Conservation (phyloP, 2,888 invertebrate genomes). For the Unio delphinus region DNA sequence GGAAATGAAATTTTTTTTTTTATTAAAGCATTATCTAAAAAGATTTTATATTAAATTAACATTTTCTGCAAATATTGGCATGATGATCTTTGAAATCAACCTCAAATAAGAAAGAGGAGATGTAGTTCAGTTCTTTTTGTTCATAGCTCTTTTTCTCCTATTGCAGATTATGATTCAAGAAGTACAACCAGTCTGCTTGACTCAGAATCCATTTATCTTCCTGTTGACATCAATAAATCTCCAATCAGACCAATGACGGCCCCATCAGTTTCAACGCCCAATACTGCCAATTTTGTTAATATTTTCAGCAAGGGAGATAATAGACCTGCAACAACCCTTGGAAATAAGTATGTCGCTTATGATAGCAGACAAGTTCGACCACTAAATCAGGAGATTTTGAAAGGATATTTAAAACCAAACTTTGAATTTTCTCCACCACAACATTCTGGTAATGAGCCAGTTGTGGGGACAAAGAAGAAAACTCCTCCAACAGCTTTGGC, state of each 20-base stretch:
- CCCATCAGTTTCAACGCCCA: conserved; percentile 31
- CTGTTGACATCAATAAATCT: conserved; percentile 42
- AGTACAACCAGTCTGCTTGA: conserved; percentile 61
- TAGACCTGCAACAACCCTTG: conserved; percentile 41
- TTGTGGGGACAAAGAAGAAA: conserved; percentile 45
- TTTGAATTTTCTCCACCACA: conserved; percentile 51
- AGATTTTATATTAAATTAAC: too few species aligned
- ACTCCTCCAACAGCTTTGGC: conserved; percentile 52
- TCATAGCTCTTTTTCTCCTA: conserved; percentile 4
- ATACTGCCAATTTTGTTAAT: conserved; percentile 34
- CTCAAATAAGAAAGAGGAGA: too few species aligned
- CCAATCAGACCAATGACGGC: conserved; percentile 52
- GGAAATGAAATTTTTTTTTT: too few species aligned
- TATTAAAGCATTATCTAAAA: too few species aligned
- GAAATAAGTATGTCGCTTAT: conserved; percentile 52
- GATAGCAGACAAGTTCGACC: conserved; percentile 60
- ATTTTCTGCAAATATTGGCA: too few species aligned
- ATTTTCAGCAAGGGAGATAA: conserved; percentile 34
- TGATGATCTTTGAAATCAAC: too few species aligned
- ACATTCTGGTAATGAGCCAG: conserved; percentile 51
- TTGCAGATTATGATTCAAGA: conserved; percentile 52
- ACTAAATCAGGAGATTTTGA: conserved; percentile 48
- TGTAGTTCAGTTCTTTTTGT: too few species aligned
- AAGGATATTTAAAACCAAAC: conserved; percentile 41
- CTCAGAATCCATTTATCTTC: conserved; percentile 67